Evolutionary conservation across 2,113 vertebrate genomes (phyloP), one percentile per base, ranked within the genome.

Genomic region (Cyanocitta stelleri): DNA sequence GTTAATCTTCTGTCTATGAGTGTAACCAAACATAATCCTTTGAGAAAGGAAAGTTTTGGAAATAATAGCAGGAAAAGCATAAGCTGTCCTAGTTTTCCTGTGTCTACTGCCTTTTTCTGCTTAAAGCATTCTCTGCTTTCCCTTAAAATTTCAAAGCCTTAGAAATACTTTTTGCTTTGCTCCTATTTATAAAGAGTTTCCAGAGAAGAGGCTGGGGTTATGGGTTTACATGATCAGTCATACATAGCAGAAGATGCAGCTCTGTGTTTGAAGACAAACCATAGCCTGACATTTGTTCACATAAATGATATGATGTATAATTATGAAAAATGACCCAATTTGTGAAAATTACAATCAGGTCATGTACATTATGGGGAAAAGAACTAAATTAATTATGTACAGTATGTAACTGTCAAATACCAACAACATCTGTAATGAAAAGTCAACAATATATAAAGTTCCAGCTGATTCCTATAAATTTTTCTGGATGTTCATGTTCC

Each of bases 271-370:
- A 71, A 92, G 85, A 67, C 33, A 88, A 92, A 86, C 24, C 39
- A 22, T 10, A 67, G 59, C n/a, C 52, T 93, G 85, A 71, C 6
- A 78, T 95, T 89, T 81, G 43, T 84, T 94, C 72, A 58, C 44
- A 39, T 56, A 81, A 90, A 43, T 81, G 10, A 81, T 93, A 59
- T 52, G 27, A 92, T 64, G 80, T 95, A 86, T 92, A 96, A 90
- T 87, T 96, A 81, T 62, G 85, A 91, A 90, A 96, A 96, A 95
- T 91, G 0, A 92, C 90, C 59, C 89, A 74, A 93, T 95, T 93
- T 96, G 48, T 61, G 64, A 80, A 92, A 96, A 91, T 75, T 86
- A 64, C 61, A 71, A 61, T 71, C 82, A 84, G 64, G 92, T 96
- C 79, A 86, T 49, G 81, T 56, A 86, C 23, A 44, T 93, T 88